Evolutionary conservation across 1,140 invertebrate species (phyloP), one percentile per base, ranked within the genome.

Genomic region (Scaptodrosophila lebanonensis): DNA sequence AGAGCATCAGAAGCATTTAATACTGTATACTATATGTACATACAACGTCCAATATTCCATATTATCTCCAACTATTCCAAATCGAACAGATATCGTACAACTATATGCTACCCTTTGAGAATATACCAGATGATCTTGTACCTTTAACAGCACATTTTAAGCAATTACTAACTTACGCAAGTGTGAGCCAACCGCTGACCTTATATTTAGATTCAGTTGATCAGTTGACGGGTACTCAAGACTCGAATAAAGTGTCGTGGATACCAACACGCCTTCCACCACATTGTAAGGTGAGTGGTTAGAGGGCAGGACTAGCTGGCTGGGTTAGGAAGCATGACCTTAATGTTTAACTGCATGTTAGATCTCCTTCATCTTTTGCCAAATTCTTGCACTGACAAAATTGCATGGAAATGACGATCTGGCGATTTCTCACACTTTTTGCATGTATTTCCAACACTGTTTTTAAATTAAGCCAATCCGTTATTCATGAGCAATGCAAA

Each of bases 231-330:
- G 95, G 96, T 3, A 92, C 95, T 0, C 95, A 97, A 66, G 95
- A 95, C 66, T 95, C 96, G 25, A 98, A 98, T 85, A 97, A 98
- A 87, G 91, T 99, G 27, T 95, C 97, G 0, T 99, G 98, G 98
- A 88, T 99, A 71, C 98, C 97, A 0, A 95, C 95, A 0, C 90
- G 93, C 52, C 88, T 99, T 13, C 97, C 98, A 0, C 88, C 90
- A 0, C 89, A 98, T 88, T 98, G 97, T 71, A 98, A 98, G 91
- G 93, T 97, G 85, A 88, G 84, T 39, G 35, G 27, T 15, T 45
- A 27, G 0, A 6, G 11, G 11, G 12, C 35, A 38, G n/a, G n/a
- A n/a, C n/a, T n/a, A n/a, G n/a, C n/a, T n/a, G n/a, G n/a, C n/a
- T n/a, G n/a, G n/a, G n/a, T n/a, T n/a, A n/a, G n/a, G n/a, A n/a